Percentiles rank a stretch among this genome's conserved stretches.
phyloP scores from a whole-genome alignment of 2,797 vertebrate species.

The Ispidina picta region DNA sequence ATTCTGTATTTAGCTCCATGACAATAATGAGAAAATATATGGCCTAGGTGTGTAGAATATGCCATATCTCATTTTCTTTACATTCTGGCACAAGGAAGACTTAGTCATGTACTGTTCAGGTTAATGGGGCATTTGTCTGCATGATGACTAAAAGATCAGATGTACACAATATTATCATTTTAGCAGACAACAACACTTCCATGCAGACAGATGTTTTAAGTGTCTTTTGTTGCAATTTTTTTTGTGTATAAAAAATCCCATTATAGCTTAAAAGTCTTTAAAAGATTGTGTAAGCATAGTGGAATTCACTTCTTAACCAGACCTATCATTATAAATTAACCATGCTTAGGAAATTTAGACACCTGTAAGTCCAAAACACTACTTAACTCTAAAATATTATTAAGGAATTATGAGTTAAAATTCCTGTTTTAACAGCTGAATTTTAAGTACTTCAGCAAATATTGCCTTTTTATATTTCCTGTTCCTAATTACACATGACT shows the following conservation, averaged over 20 bases:
- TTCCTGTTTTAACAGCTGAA: slow-evolving; percentile 75
- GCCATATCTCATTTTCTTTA: not conserved
- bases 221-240: not conserved
- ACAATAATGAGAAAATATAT: not conserved
- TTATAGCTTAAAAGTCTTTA: slow-evolving; percentile 47
- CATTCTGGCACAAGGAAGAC: not conserved
- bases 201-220: not conserved
- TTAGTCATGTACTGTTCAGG: not conserved
- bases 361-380: slow-evolving; percentile 60
- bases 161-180: not conserved
- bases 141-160: slow-evolving; percentile 11
- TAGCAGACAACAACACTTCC: not conserved
- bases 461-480: slow-evolving; percentile 69
- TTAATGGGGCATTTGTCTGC: not conserved
- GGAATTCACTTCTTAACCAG: slow-evolving; percentile 58
- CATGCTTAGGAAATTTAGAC: slow-evolving; percentile 60
- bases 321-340: slow-evolving; percentile 68
- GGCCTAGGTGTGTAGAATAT: not conserved
- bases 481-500: slow-evolving; percentile 67
- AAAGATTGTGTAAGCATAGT: slow-evolving; percentile 49
- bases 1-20: not conserved
- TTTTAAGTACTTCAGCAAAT: slow-evolving; percentile 67
- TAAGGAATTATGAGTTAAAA: slow-evolving; percentile 59
- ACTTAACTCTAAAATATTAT: slow-evolving; percentile 56
- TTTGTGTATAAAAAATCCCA: slow-evolving; percentile 23